A percentile compares a stretch with the other conserved stretches of the same genome.
These are phyloP conservation scores for Ceratosolen fusciceps DNA, from an alignment of 1,140 invertebrate genomes.

Conservation along the genomic window DNA sequence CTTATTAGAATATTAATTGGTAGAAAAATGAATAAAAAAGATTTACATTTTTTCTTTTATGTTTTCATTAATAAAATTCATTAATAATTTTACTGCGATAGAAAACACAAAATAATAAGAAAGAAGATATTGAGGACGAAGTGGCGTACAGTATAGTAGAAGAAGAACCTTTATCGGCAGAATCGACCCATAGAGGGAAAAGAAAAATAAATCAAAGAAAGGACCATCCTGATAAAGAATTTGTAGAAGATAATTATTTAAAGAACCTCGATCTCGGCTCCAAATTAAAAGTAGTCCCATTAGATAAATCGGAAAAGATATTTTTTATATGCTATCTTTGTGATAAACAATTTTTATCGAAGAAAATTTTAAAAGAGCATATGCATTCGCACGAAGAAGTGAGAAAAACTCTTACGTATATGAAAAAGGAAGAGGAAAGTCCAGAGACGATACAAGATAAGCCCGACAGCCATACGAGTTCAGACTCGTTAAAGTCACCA, in stretches of 20 bases:
- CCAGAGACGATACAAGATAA: conserved; percentile 49
- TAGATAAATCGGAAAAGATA: conserved; percentile 61
- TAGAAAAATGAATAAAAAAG: too few species aligned
- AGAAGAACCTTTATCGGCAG: conserved; percentile 42
- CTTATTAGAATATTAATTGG: too few species aligned
- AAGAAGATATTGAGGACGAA: conserved; percentile 25
- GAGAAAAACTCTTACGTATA: conserved; percentile 56
- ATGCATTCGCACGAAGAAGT: conserved; percentile 70
- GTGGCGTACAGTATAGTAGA: conserved; percentile 8
- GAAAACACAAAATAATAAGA: conserved; percentile 24
- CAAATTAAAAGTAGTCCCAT: conserved; percentile 60
- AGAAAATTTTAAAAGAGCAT: conserved; percentile 66
- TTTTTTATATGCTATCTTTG: conserved; percentile 68
- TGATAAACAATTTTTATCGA: conserved; percentile 67
- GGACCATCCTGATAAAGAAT: conserved; percentile 43
- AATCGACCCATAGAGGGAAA: conserved; percentile 57
- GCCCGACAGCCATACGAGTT: neutral
- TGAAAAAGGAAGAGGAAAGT: conserved; percentile 60
- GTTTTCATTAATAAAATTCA: neutral
- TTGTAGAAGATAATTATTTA: conserved; percentile 67
- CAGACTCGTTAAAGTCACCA: conserved; percentile 51
- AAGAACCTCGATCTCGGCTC: conserved; percentile 69
- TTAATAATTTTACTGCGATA: conserved; percentile 16
- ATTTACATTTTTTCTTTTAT: too few species aligned
- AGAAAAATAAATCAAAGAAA: conserved; percentile 51